These are phyloP conservation scores for Stichopus chloronotus DNA, from an alignment of 35 echinoderm and acorn worm species.

Conservation along the genomic window DNA sequence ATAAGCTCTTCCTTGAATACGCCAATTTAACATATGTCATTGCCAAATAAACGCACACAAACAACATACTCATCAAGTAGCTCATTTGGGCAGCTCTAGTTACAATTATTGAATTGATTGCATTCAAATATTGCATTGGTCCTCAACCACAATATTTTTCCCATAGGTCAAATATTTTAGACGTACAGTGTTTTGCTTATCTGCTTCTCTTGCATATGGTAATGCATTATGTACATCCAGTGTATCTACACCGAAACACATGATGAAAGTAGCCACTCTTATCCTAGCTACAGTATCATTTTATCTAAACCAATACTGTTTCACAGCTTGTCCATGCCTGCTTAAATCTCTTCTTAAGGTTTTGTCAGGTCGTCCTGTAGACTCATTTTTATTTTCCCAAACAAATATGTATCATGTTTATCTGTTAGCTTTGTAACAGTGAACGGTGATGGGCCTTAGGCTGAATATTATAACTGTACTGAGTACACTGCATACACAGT, in stretches of 20 bases:
- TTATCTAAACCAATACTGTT: conserved; percentile 2
- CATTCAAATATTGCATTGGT: conserved; percentile 80
- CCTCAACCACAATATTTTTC: conserved; percentile 73
- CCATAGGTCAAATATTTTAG: conserved; percentile 65
- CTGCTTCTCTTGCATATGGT: conserved; percentile 53
- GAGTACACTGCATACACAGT: too few species aligned
- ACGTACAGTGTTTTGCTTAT: conserved; percentile 54
- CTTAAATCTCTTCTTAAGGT: conserved; percentile 73
- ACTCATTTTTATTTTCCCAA: not conserved
- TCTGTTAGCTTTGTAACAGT: too few species aligned
- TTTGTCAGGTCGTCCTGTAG: conserved; percentile 68
- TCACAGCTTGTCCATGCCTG: conserved; percentile 82
- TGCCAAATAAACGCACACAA: conserved; percentile 46
- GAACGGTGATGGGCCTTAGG: too few species aligned
- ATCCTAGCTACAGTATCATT: conserved; percentile 59
- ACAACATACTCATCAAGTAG: conserved; percentile 70
- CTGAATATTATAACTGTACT: too few species aligned
- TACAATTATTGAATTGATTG: conserved; percentile 72
- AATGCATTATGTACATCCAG: conserved; percentile 76
- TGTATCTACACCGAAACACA: conserved; percentile 66
- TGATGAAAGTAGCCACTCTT: conserved; percentile 77
- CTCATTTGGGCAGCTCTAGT: conserved; percentile 48
- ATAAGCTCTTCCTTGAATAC: conserved; percentile 65
- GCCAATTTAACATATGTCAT: conserved; percentile 68
- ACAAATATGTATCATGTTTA: too few species aligned